These are phyloP conservation scores for Mus pahari DNA, from an alignment of 2,113 vertebrate species.

Conservation along the genomic window DNA sequence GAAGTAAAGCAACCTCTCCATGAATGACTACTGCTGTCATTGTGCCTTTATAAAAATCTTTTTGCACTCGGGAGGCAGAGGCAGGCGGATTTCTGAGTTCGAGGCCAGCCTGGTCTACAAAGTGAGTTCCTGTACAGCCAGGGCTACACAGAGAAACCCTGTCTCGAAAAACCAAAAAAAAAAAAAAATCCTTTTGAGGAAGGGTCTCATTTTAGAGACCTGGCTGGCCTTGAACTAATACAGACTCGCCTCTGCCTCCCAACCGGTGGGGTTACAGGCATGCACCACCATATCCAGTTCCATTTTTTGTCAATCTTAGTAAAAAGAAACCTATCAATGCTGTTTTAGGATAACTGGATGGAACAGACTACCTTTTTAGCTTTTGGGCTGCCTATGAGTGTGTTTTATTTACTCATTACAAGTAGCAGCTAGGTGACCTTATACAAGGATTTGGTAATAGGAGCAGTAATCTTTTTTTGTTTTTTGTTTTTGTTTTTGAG, in stretches of 20 bases:
- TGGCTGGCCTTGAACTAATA: not conserved
- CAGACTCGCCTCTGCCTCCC: too few relatives aligned
- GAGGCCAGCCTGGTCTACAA: too few relatives aligned
- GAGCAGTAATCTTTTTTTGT: not conserved
- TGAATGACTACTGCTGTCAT: not conserved
- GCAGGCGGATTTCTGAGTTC: too few relatives aligned
- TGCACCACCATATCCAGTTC: not conserved
- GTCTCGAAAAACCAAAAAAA: too few relatives aligned
- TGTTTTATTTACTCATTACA: conserved; percentile 53
- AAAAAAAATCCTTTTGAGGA: not conserved
- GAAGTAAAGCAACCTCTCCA: conserved; percentile 11
- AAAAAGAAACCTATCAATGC: not conserved
- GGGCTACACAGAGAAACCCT: too few relatives aligned
- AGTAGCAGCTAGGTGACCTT: not conserved
- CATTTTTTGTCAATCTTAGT: not conserved
- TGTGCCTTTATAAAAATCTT: too few relatives aligned
- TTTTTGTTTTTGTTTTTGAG: not conserved
- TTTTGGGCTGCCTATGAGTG: conserved; percentile 1
- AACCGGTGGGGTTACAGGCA: not conserved
- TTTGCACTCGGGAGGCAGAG: too few relatives aligned
- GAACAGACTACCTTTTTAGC: conserved; percentile 26
- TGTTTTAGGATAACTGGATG: not conserved
- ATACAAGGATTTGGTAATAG: conserved; percentile 29
- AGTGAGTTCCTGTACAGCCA: too few relatives aligned
- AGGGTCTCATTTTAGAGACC: not conserved